These are phyloP conservation scores for Drepana arcuata DNA, from an alignment of 1,140 invertebrate genomes.

Conservation along the genomic window DNA sequence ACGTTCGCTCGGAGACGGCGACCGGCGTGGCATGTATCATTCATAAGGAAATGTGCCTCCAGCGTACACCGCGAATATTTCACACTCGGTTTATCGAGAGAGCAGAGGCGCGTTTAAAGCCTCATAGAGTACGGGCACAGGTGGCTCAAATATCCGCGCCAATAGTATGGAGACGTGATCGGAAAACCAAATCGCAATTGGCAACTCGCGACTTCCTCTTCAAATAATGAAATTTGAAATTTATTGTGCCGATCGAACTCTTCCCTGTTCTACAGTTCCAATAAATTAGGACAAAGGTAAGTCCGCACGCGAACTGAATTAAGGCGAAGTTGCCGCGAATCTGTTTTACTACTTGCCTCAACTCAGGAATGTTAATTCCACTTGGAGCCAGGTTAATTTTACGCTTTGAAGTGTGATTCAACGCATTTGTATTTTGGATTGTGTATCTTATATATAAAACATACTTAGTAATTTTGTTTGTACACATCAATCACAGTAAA, in stretches of 20 bases:
- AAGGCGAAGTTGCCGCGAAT: constrained; percentile 22
- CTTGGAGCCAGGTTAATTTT: constrained; percentile 1
- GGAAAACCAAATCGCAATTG: constrained; percentile 60
- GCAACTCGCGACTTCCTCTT: constrained; percentile 64
- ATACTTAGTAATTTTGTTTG: too few species aligned
- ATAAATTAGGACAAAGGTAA: constrained; percentile 42
- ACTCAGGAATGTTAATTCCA: constrained; percentile 10
- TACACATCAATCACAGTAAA: too few species aligned
- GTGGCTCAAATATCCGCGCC: constrained; percentile 65
- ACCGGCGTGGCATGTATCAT: constrained; percentile 57
- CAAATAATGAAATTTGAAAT: constrained; percentile 70
- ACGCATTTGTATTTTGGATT: too few species aligned
- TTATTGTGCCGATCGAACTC: constrained; percentile 57
- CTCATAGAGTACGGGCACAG: constrained; percentile 65
- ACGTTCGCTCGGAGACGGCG: constrained; percentile 22
- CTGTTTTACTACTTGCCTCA: constrained; percentile 12
- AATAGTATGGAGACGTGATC: constrained; percentile 68
- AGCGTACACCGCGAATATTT: constrained; percentile 61
- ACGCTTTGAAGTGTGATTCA: too few species aligned
- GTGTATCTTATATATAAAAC: too few species aligned
- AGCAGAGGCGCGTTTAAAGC: constrained; percentile 62
- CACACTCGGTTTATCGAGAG: constrained; percentile 65
- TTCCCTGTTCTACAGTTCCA: constrained; percentile 37
- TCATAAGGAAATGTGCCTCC: constrained; percentile 59
- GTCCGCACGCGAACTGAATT: constrained; percentile 23